phyloP scores from a whole-genome alignment of 2,888 invertebrate species.

The Apomyelois bistriatella region DNA sequence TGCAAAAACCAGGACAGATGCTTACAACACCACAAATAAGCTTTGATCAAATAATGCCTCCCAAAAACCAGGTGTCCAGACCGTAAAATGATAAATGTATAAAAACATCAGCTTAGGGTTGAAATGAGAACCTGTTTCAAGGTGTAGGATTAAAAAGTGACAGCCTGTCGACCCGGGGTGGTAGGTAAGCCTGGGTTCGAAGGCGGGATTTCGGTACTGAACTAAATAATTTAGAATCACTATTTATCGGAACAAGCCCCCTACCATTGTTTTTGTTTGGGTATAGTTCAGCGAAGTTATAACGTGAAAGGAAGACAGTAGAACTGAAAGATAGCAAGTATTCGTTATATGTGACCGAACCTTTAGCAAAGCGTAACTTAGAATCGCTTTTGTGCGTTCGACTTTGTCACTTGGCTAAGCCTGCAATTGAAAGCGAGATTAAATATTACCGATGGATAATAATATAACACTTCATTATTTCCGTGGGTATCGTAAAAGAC shows the following conservation, averaged over 20 bases:
- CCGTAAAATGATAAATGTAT: constrained; percentile 10
- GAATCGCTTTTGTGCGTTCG: too few species aligned
- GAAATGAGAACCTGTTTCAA: constrained; percentile 12
- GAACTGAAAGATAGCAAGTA: too few species aligned
- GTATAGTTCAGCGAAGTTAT: too few species aligned
- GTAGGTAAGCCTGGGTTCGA: background rate
- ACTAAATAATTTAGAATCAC: background rate
- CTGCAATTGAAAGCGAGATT: too few species aligned
- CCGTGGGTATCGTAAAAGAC: too few species aligned
- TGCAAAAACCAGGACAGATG: too few species aligned
- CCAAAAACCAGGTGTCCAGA: constrained; percentile 2
- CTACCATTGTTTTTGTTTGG: background rate
- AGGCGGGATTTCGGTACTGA: background rate
- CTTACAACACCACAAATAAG: background rate
- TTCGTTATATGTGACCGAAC: too few species aligned
- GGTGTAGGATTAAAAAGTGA: constrained; percentile 19
- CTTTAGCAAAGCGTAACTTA: too few species aligned
- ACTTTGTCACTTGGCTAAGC: too few species aligned
- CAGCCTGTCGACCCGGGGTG: background rate
- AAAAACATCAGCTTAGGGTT: constrained; percentile 7
- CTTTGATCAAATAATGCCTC: background rate
- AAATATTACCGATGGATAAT: too few species aligned
- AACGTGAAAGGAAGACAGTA: too few species aligned
- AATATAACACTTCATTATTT: too few species aligned
- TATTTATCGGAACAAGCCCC: background rate